Conservation (phyloP, 37 sponge, comb jelly and placozoan species). For the Oscarella lobularis region DNA sequence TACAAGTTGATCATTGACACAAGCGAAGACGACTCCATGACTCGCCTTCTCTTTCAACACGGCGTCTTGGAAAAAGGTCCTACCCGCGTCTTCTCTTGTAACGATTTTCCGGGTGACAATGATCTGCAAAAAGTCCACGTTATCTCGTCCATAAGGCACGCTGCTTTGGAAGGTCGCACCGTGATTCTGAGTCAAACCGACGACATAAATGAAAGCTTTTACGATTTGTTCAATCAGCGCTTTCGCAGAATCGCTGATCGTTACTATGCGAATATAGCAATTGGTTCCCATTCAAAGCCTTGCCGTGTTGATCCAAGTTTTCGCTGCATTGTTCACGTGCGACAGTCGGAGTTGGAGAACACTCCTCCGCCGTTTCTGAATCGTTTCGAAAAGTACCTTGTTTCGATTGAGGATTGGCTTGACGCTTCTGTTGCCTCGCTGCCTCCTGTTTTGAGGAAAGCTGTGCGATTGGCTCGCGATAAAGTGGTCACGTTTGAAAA, state of each 20-base stretch:
- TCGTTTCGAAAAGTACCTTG: conserved; percentile 73
- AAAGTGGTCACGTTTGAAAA: conserved; percentile 9
- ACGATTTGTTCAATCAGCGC: conserved; percentile 77
- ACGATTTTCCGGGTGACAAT: conserved; percentile 65
- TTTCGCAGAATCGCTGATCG: conserved; percentile 74
- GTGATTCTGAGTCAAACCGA: conserved; percentile 74
- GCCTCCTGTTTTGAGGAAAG: conserved; percentile 26
- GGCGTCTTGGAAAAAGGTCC: conserved; percentile 34
- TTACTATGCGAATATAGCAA: conserved; percentile 81
- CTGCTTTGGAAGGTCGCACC: conserved; percentile 71
- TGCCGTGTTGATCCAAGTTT: conserved; percentile 62
- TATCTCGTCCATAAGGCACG: conserved; percentile 69
- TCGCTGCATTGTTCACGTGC: conserved; percentile 71
- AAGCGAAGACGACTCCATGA: conserved; percentile 67
- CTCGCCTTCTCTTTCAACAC: conserved; percentile 53
- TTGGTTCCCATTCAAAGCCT: conserved; percentile 73
- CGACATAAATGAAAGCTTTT: conserved; percentile 81
- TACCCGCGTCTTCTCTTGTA: conserved; percentile 60
- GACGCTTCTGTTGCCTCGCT: conserved; percentile 30
- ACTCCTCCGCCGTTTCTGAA: conserved; percentile 73
- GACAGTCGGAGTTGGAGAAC: conserved; percentile 37
- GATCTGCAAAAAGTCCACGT: conserved; percentile 73
- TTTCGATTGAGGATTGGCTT: conserved; percentile 44
- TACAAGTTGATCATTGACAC: conserved; percentile 81
- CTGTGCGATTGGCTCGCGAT: conserved; percentile 29